Evolutionary conservation across 2,797 vertebrate species (phyloP).

Genomic region (Catharus ustulatus): DNA sequence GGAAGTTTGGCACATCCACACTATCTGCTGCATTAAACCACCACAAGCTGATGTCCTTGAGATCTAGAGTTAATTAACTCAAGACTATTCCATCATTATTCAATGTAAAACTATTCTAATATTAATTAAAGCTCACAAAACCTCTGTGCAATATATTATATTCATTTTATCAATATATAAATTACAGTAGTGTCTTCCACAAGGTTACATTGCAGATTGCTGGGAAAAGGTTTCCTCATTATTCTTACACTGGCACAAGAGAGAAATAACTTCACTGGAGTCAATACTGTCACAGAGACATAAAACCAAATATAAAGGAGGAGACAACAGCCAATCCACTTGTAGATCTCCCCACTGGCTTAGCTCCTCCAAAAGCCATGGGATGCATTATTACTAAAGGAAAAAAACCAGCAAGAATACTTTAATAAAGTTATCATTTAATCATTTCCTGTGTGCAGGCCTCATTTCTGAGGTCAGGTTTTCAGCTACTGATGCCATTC

Average conservation of each 20-base stretch:
- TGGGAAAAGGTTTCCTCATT: background rate
- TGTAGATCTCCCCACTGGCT: background rate
- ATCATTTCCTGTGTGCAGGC: background rate
- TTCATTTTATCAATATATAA: slow-evolving; percentile 20
- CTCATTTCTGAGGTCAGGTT: background rate
- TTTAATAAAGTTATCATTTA: background rate
- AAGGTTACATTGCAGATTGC: background rate
- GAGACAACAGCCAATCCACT: background rate
- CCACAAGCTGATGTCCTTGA: background rate
- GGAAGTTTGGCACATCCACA: background rate
- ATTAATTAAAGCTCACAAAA: slow-evolving; percentile 39
- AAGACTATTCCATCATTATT: background rate
- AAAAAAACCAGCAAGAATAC: background rate
- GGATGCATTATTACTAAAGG: background rate
- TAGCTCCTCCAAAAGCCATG: background rate
- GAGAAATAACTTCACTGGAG: background rate
- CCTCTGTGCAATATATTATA: background rate
- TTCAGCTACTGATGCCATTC: background rate
- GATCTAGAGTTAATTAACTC: slow-evolving; percentile 20
- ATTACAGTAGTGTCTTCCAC: background rate
- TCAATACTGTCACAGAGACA: background rate
- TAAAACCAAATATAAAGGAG: background rate
- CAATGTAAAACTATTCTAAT: slow-evolving; percentile 21
- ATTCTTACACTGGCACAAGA: background rate
- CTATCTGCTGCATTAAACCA: background rate